Evolutionary conservation across 2,113 vertebrate genomes (phyloP), one percentile per base, ranked within the genome.

Genomic region (Emydura subglobosa): DNA sequence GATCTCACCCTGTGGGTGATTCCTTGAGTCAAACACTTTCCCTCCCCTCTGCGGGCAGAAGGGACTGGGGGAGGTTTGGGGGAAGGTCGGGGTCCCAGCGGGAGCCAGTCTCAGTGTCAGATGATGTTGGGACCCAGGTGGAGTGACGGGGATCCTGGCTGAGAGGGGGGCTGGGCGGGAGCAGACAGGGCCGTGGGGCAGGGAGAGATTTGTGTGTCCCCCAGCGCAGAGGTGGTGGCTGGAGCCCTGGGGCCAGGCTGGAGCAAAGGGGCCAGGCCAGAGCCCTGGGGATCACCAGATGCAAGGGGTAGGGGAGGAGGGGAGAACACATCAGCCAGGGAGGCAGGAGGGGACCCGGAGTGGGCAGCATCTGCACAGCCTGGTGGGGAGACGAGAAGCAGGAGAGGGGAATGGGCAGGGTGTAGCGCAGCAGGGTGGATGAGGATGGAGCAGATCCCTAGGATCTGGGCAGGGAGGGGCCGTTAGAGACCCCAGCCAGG

Each of bases 271-370:
- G 39, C 39, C 39, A 39, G 39, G 39, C 17, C 44, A 11, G 11
- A 10, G 80, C 59, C 59, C 29, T 61, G 59, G 59, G 59, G 59
- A 61, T 31, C 59, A 11, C 57, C 59, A 11, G 16, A 39, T 39
- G 59, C 44, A 83, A 80, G 7, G 2, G 17, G 68, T 21, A 42
- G 79, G 24, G 57, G 42, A 3, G 39, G 19, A 55, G 16, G 65
- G 51, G 22, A 17, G 50, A 55, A 27, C 12, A 27, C 16, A 3
- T 59, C 55, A 50, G 84, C 86, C 72, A 74, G 91, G 57, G 25
- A 53, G 72, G 91, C 80, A 89, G 95, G 90, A 79, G 90, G 54
- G 87, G 94, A 85, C 95, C 79, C 72, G 90, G 89, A 82, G 50
- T 1, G 22, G 86, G 83, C 85, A 78, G 39, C 54, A 10, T 27